Evolutionary conservation across 2,797 vertebrate genomes (phyloP), one percentile per base, ranked within the genome.

Genomic region (Centroberyx gerrardi): DNA sequence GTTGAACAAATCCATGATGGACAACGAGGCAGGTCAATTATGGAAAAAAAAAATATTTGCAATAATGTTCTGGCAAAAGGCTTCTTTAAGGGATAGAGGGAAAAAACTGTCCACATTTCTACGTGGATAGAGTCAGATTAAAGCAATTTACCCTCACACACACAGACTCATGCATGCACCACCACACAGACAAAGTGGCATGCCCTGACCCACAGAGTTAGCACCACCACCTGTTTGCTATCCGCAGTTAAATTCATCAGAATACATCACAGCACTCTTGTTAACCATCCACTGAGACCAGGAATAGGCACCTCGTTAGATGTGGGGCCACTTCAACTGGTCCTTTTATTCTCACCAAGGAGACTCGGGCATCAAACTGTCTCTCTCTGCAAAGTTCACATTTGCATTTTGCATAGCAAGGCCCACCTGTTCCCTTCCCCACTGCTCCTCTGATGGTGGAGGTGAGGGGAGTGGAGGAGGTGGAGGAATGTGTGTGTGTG

Each of bases 371-470:
- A 78, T 81, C 84, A 60, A 82, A 86, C 83, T 64, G 68, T 68
- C 66, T 76, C 69, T 66, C 68, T 80, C 63, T 86, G 86, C 77
- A 94, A 95, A 93, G 93, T 94, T 94, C 90, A 94, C 92, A 94
- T 95, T 94, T 93, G 91, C 93, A 95, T 94, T 91, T 87, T 63
- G 72, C 74, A 81, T 74, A 71, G 62, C 69, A 62, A 72, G 61
- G 56, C 31, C 17, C 61, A 68, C 67, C 71, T 83, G 68, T 61
- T 85, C 66, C 76, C 9, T 55, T 22, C 40, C 62, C 66, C 68
- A 0, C 61, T 49, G 70, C 72, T 77, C 28, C 61, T 51, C 56
- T n/a, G 65, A 72, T 59, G 80, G 52, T 12, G 36, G 31, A 62
- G 52, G 61, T 29, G 13, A 51, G 38, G 55, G 29, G 33, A 8